Base-by-base conservation (phyloP, 2,797 vertebrate species). In the Sardinella longiceps region DNA sequence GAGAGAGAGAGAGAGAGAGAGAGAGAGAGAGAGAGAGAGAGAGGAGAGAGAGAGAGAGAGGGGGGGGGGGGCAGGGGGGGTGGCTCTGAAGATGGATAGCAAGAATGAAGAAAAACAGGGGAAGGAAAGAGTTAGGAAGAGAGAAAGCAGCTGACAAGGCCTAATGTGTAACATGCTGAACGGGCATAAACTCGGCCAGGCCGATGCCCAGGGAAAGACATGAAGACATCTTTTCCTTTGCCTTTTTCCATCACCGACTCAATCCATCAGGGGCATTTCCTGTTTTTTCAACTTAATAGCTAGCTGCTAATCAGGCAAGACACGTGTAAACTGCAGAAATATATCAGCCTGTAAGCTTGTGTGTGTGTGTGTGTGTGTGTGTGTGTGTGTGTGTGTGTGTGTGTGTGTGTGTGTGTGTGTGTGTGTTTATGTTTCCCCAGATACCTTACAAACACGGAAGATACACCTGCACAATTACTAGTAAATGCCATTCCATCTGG, bases 11-110 rank as follows among this genome's bases (percentile, higher is more conserved):
- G 56, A 37, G 83, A 82, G 84, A 86, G 85, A 88, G 85, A 88
- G 87, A 87, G 87, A 23, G 80, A 82, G 56, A 82, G 48, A 85
- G 56, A 37, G 83, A 82, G 83, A 86, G 85, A 88, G 85, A 88
- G 87, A 87, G 87, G 20, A 89, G 91, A 88, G 85, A 88, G 85
- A 88, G 87, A 87, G 87, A 20, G 80, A 81, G 58, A 81, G 48
- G 84, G 58, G 30, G 84, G 81, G 83, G 85, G 85, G 87, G 85
- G 39, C 39, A 43, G 87, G 87, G 87, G 87, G 20, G 89, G 91
- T 87, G 43, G 30, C 51, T 33, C 60, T 28, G 15, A 23, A 56
- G 53, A 23, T 20, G 6, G 53, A 56, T 5, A 56, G 53, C 6
- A 56, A 20, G 53, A 5, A 56, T 56, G 18, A 56, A 23, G 18